Evolutionary conservation across 2,113 vertebrate genomes (phyloP).

Genomic region (Phaethornis superciliosus): DNA sequence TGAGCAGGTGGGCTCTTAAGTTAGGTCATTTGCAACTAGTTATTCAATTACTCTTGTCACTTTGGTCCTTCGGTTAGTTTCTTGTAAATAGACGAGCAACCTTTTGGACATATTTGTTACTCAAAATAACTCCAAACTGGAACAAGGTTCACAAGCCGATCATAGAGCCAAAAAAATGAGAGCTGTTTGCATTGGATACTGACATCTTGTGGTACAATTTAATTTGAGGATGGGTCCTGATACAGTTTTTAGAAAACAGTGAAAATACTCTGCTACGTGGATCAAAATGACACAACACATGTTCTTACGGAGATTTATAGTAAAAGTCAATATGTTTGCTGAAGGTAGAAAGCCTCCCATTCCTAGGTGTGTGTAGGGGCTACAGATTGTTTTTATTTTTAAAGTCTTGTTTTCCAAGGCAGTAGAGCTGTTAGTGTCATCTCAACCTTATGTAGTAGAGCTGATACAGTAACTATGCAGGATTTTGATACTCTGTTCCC

Average conservation of each 20-base stretch:
- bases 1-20: background rate
- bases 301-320: background rate
- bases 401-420: background rate
- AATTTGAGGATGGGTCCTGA: background rate
- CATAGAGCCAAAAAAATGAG: background rate
- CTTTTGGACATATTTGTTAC: background rate
- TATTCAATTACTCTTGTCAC: background rate
- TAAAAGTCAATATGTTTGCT: background rate
- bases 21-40: background rate
- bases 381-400: background rate
- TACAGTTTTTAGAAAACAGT: background rate
- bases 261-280: background rate
- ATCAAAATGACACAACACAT: background rate
- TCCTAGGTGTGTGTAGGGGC: background rate
- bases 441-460: background rate
- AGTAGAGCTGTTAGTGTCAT: background rate
- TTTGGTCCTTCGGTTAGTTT: background rate
- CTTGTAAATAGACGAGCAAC: background rate
- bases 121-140: background rate
- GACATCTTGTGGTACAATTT: conserved; percentile 41
- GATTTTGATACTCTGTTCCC: background rate
- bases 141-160: background rate
- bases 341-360: background rate
- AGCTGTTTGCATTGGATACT: conserved; percentile 13
- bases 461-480: background rate